Percentiles rank a stretch among this genome's conserved stretches.
Evolutionary conservation across 2,113 vertebrate genomes (phyloP).

Genomic region (Lasiurus borealis): DNA sequence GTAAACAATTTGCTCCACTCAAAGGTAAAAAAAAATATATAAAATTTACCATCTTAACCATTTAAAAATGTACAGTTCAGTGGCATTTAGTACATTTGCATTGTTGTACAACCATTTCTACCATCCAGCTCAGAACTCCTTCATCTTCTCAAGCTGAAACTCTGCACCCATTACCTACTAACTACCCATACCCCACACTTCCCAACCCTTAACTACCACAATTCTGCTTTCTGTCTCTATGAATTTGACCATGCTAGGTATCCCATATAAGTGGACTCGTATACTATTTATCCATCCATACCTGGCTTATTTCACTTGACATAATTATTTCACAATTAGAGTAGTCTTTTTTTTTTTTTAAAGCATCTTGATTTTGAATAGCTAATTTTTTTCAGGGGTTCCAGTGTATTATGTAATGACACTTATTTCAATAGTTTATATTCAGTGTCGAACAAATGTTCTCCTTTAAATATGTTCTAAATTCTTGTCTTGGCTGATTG

Average conservation of each 20-base stretch:
- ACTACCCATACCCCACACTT: fast-evolving
- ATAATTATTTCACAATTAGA: neutral
- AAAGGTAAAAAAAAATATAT: neutral
- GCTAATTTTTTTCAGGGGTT: constrained; percentile 35
- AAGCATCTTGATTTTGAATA: constrained; percentile 45
- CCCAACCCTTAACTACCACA: neutral
- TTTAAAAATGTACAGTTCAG: neutral
- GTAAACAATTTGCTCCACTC: constrained; percentile 58
- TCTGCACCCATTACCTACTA: neutral
- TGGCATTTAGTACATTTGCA: neutral
- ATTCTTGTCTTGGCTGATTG: neutral
- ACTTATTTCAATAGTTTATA: neutral
- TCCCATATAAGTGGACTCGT: neutral
- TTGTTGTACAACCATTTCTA: neutral
- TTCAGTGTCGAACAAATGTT: neutral
- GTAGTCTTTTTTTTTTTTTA: neutral
- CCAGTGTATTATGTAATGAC: neutral
- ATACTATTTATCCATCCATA: neutral
- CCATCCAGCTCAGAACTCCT: neutral
- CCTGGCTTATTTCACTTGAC: neutral
- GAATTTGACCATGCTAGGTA: neutral
- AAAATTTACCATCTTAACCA: neutral
- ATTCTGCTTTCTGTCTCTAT: neutral
- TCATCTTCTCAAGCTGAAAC: neutral
- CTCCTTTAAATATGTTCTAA: constrained; percentile 22